Percentiles rank a stretch among this genome's conserved stretches.
Evolutionary conservation across 2,888 invertebrate genomes (phyloP).

Genomic region (Halocaridina rubra): DNA sequence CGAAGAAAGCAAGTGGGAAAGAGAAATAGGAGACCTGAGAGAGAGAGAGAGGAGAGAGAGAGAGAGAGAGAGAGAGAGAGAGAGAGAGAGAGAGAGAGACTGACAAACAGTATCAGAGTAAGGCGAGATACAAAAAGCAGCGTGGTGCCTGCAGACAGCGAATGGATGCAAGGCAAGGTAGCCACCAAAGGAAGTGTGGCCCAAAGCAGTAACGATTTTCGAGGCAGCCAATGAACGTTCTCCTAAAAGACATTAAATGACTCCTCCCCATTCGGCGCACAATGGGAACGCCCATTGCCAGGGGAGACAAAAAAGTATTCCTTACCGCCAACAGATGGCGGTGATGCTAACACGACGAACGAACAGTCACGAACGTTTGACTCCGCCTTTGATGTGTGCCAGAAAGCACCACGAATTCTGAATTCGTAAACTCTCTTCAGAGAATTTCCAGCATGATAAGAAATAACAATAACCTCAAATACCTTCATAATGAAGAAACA

Average conservation of each 20-base stretch:
- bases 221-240: constrained; percentile 53
- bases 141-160: constrained; percentile 33
- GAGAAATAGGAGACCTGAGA: neutral
- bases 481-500: constrained; percentile 32
- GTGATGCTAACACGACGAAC: constrained; percentile 56
- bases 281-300: constrained; percentile 29
- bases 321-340: constrained; percentile 54
- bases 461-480: constrained; percentile 41
- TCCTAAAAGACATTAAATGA: constrained; percentile 37
- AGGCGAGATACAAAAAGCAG: constrained; percentile 51
- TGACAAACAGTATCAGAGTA: constrained; percentile 33
- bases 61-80: neutral
- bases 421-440: constrained; percentile 15
- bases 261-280: constrained; percentile 34
- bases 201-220: constrained; percentile 58
- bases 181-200: constrained; percentile 51
- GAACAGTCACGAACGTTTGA: constrained; percentile 1
- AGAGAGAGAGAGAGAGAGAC: neutral
- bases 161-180: constrained; percentile 43
- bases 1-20: neutral
- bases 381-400: constrained; percentile 38
- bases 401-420: neutral
- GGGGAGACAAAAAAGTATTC: constrained; percentile 32
- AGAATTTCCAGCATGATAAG: no score
- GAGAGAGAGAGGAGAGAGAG: neutral